Conservation (phyloP, 1,140 invertebrate species). For the Drosophila equinoxialis region DNA sequence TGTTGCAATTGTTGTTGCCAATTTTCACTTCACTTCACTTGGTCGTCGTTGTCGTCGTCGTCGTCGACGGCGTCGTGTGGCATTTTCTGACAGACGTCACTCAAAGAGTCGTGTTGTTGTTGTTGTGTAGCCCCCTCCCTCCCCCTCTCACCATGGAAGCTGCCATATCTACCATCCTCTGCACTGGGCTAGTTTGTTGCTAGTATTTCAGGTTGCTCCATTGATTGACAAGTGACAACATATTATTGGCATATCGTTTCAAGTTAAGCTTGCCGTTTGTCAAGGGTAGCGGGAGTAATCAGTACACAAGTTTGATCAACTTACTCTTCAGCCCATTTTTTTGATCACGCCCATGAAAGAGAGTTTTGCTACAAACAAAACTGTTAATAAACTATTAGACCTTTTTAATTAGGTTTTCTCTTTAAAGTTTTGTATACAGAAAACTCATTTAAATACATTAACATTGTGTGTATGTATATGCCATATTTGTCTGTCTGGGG, state of each 20-base stretch:
- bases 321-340: neutral
- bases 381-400: neutral
- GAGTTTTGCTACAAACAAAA: neutral
- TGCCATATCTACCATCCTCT: neutral
- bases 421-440: neutral
- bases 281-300: neutral
- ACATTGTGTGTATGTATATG: neutral
- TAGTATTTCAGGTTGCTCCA: conserved; percentile 54
- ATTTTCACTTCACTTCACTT: conserved; percentile 80
- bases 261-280: conserved; percentile 48
- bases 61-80: conserved; percentile 45
- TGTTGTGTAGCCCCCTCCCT: neutral
- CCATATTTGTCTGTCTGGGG: conserved; percentile 3
- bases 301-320: neutral
- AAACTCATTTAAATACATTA: neutral
- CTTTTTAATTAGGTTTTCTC: neutral
- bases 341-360: neutral
- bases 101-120: conserved; percentile 62
- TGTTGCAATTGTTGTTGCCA: conserved; percentile 51
- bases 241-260: conserved; percentile 79
- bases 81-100: conserved; percentile 79
- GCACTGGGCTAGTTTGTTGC: conserved; percentile 32
- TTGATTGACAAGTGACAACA: conserved; percentile 81
- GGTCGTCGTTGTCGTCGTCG: conserved; percentile 34
- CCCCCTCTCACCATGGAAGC: too few species aligned